A percentile compares a stretch with the other conserved stretches of the same genome.
Evolutionary conservation across 92 coral and sea anemone genomes (phyloP).

Genomic region (Virgularia gustaviana): DNA sequence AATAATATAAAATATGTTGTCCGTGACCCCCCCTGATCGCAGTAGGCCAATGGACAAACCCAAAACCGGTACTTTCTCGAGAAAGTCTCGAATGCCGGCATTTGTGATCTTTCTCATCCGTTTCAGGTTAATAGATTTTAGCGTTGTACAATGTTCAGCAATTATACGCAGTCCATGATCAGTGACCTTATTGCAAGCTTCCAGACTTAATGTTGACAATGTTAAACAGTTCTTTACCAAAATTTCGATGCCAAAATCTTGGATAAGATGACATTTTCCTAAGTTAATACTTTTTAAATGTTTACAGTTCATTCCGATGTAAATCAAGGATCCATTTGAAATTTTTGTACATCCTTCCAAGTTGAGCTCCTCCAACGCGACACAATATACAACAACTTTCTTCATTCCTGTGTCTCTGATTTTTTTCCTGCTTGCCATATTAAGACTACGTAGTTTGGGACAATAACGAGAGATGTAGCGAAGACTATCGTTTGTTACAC

Average conservation of each 20-base stretch:
- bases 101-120: conserved; percentile 60
- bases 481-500: conserved; percentile 57
- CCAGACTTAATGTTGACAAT: conserved; percentile 57
- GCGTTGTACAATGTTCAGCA: conserved; percentile 52
- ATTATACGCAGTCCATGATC: conserved; percentile 63
- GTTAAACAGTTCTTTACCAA: conserved; percentile 57
- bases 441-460: conserved; percentile 48
- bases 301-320: conserved; percentile 63
- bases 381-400: conserved; percentile 71
- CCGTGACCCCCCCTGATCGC: conserved; percentile 61
- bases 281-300: conserved; percentile 59
- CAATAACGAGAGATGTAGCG: conserved; percentile 66
- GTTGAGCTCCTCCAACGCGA: conserved; percentile 60
- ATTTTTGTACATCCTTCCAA: conserved; percentile 60
- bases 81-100: conserved; percentile 57
- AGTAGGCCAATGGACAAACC: conserved; percentile 68
- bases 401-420: conserved; percentile 67
- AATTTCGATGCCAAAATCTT: conserved; percentile 62
- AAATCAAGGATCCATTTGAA: conserved; percentile 59
- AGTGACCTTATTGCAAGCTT: conserved; percentile 61
- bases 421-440: conserved; percentile 56
- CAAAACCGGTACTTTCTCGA: conserved; percentile 46
- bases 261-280: conserved; percentile 58
- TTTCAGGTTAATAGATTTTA: conserved; percentile 65
- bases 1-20: conserved; percentile 12